Conservation (phyloP, 2,113 vertebrate species). For the Sinocyclocheilus anophthalmus region DNA sequence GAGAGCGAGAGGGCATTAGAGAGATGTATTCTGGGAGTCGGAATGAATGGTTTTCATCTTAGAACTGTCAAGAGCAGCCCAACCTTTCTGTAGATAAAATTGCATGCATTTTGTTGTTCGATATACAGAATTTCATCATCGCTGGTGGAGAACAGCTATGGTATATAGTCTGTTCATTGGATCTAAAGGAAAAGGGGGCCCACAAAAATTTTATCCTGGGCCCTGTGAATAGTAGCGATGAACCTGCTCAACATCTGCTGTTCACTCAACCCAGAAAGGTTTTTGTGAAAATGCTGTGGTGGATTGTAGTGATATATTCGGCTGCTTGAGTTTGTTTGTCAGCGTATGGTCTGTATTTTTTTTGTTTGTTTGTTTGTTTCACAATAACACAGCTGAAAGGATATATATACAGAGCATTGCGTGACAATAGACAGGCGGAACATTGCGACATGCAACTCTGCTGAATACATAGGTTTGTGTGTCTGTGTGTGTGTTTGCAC, state of each 20-base stretch:
- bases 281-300: not conserved
- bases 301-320: not conserved
- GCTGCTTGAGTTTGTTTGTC: constrained; percentile 18
- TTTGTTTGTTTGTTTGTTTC: not conserved
- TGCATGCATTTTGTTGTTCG: not conserved
- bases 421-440: constrained; percentile 27
- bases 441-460: not conserved
- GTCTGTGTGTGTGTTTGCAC: not conserved
- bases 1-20: constrained; percentile 16
- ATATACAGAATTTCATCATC: not conserved
- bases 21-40: constrained; percentile 24
- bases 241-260: not conserved
- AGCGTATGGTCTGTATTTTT: not conserved
- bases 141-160: not conserved
- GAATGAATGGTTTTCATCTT: constrained; percentile 2
- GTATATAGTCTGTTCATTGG: not conserved
- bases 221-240: not conserved
- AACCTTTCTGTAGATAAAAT: not conserved
- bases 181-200: not conserved
- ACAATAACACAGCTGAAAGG: constrained; percentile 26
- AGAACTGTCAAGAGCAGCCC: not conserved
- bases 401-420: constrained; percentile 14
- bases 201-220: not conserved
- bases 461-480: not conserved
- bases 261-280: not conserved